Base-by-base conservation (phyloP, 2,797 vertebrate genomes). In the Nyctalus aviator region DNA sequence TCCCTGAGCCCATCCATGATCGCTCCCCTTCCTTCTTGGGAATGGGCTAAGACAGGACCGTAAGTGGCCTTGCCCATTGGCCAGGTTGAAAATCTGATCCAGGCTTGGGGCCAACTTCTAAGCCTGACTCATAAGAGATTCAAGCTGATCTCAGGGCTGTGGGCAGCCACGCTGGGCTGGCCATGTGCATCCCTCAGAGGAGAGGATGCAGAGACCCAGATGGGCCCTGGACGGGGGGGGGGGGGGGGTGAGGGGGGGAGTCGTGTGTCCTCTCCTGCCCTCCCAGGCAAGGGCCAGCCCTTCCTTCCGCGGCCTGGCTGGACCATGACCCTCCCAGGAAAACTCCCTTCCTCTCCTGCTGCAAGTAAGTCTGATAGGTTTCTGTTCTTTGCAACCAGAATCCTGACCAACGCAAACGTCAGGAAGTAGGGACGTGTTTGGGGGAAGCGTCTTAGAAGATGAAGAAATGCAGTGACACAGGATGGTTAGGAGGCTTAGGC, bases 271-370 rank as follows among this genome's bases (percentile, higher is more conserved):
- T 35, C 2, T 41, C 44, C 37, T 8, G 76, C 75, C 50, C 62
- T n/a, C 55, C 76, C 68, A 37, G 62, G 73, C 76, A n/a, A 35
- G n/a, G 86, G n/a, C 46, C 30, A 6, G 35, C 77, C 55, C 84
- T 73, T 78, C 88, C 83, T 76, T 82, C 77, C 72, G 17, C 20
- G 41, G 84, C 37, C 69, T 13, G 46, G 82, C 69, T 46, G 44
- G 3, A 18, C 62, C 59, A n/a, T 1, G 53, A 53, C 71, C 32
- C 78, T 91, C 55, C 88, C 21, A 35, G 7, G 21, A 23, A 69
- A 59, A 83, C 72, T 78, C 78, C 83, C 77, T 77, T 81, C 86
- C 86, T 71, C 59, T 46, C 55, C 62, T n/a, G 69, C 69, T n/a
- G 48, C 27, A 4, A 5, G 18, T 41, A 41, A n/a, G n/a, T 72